Evolutionary conservation across 2,797 vertebrate genomes (phyloP).

Genomic region (Neosalanx taihuensis): DNA sequence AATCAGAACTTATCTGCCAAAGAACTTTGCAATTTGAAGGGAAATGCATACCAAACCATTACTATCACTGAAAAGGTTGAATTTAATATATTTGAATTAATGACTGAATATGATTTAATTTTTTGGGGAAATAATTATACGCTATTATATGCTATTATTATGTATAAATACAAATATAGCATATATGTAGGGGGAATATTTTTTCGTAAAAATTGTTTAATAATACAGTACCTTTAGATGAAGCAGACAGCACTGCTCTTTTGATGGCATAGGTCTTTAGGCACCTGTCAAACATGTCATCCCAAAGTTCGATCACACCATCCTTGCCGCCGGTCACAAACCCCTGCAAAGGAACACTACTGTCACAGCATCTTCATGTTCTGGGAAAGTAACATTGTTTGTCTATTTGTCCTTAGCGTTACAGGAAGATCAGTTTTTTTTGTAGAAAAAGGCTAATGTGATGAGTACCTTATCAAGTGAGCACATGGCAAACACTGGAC

Average conservation of each 20-base stretch:
- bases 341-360: constrained; percentile 70
- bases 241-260: constrained; percentile 83
- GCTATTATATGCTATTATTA: background rate
- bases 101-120: no score
- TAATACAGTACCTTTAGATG: constrained; percentile 76
- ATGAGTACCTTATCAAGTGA: constrained; percentile 78
- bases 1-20: no score
- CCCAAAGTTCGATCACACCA: constrained; percentile 94
- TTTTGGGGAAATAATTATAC: no score
- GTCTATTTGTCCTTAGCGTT: no score
- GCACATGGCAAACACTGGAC: constrained; percentile 94
- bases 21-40: no score
- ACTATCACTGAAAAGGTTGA: no score
- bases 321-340: constrained; percentile 96
- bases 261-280: constrained; percentile 97
- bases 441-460: background rate
- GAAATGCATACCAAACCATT: no score
- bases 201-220: no score
- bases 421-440: no score
- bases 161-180: background rate
- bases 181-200: no score
- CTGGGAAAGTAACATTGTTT: no score
- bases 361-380: background rate
- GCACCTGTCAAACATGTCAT: constrained; percentile 96
- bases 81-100: no score